Evolutionary conservation across 2,113 vertebrate genomes (phyloP).

Genomic region (Lepus europaeus): DNA sequence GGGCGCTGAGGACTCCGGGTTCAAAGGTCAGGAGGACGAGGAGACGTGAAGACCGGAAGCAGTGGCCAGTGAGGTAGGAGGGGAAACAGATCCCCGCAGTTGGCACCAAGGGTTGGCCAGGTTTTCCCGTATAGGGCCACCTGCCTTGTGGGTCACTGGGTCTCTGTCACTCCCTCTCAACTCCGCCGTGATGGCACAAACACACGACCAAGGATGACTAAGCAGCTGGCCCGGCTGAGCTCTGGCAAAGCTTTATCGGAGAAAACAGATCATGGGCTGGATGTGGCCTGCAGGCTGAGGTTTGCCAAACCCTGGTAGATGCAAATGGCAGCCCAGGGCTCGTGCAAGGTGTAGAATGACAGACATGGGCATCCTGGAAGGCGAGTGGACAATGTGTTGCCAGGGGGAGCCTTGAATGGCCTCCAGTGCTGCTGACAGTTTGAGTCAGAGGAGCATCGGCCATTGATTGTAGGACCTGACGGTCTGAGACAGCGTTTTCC

Average conservation of each 20-base stretch:
- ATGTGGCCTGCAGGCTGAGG: neutral
- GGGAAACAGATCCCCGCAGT: neutral
- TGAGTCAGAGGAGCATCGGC: neutral
- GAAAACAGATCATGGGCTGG: neutral
- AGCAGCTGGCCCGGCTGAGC: neutral
- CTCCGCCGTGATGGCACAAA: neutral
- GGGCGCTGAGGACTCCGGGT: neutral
- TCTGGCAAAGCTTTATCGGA: neutral
- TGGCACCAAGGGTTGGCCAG: neutral
- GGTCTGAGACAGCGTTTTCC: neutral
- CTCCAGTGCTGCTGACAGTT: neutral
- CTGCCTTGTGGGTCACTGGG: neutral
- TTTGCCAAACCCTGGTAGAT: neutral
- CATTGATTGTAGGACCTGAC: accelerated
- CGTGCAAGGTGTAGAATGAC: neutral
- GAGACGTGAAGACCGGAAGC: neutral
- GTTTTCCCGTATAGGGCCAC: neutral
- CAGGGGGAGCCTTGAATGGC: neutral
- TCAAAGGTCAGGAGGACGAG: neutral
- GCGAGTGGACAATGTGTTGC: neutral
- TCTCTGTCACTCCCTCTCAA: neutral
- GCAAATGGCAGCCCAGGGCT: neutral
- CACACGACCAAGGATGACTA: neutral
- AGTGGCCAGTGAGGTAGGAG: neutral
- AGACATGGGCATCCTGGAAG: neutral